A percentile compares a stretch with the other conserved stretches of the same genome.
These are phyloP conservation scores for Ganaspis brasiliensis DNA, from an alignment of 2,888 invertebrate genomes.

Conservation along the genomic window DNA sequence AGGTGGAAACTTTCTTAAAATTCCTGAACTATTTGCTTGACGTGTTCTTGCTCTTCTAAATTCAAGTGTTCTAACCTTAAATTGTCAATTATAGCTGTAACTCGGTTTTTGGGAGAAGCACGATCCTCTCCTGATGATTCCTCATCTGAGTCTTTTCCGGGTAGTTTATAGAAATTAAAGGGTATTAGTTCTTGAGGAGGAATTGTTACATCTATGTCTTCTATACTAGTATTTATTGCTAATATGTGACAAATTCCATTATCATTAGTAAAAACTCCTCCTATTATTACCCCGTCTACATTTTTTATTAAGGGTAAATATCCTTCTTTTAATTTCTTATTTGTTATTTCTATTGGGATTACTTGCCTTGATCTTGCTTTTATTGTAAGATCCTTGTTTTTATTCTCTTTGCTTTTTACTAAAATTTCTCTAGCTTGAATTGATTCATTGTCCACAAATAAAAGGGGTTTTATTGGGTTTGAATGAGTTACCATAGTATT, in stretches of 20 bases:
- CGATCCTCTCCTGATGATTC: background rate
- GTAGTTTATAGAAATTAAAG: background rate
- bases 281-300: background rate
- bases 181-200: background rate
- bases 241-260: background rate
- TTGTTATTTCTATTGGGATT: background rate
- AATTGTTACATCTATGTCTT: background rate
- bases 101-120: background rate
- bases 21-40: background rate
- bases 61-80: background rate
- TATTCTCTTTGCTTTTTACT: no score
- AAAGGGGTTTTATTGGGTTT: no score
- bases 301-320: background rate
- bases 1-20: slow-evolving; percentile 43
- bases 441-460: no score
- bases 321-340: background rate
- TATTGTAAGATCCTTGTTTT: no score
- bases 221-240: background rate
- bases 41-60: background rate
- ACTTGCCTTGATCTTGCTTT: background rate
- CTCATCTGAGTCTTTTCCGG: background rate
- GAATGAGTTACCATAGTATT: no score
- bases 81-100: background rate
- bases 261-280: background rate
- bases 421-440: no score